phyloP scores from a whole-genome alignment of 2,888 invertebrate genomes.

The Dolomedes plantarius region DNA sequence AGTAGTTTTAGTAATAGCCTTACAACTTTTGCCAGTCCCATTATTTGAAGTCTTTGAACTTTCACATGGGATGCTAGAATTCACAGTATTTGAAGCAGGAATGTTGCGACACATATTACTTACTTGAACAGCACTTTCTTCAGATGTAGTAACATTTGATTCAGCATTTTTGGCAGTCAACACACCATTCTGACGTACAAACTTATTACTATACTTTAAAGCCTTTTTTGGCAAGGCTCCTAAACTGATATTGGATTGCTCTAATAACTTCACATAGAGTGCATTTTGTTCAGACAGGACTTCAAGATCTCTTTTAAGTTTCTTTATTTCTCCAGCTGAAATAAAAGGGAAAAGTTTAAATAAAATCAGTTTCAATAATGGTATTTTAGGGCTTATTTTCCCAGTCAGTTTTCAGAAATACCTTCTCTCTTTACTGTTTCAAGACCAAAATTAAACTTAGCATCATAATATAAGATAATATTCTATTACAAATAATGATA shows the following conservation, averaged over 20 bases:
- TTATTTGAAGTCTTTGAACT: neutral
- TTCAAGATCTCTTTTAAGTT: slow-evolving; percentile 74
- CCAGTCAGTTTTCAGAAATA: too few species aligned
- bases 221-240: slow-evolving; percentile 67
- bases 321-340: slow-evolving; percentile 75
- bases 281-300: slow-evolving; percentile 74
- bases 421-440: too few species aligned
- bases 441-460: too few species aligned
- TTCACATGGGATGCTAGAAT: neutral
- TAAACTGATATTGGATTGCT: slow-evolving; percentile 74
- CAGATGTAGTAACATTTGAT: slow-evolving; percentile 13
- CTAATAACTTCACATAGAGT: slow-evolving; percentile 75
- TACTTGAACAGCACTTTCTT: slow-evolving; percentile 35
- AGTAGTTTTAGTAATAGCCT: neutral
- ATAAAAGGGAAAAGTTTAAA: slow-evolving; percentile 41
- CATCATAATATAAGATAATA: too few species aligned
- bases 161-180: slow-evolving; percentile 51
- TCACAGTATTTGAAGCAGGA: slow-evolving; percentile 8
- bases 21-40: neutral
- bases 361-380: too few species aligned
- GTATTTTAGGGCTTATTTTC: too few species aligned
- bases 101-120: slow-evolving; percentile 13
- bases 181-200: slow-evolving; percentile 50
- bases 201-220: slow-evolving; percentile 60
- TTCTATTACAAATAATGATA: too few species aligned